A percentile compares a stretch with the other conserved stretches of the same genome.
Conservation (phyloP, 2,113 vertebrate genomes). For the Cynocephalus volans region DNA sequence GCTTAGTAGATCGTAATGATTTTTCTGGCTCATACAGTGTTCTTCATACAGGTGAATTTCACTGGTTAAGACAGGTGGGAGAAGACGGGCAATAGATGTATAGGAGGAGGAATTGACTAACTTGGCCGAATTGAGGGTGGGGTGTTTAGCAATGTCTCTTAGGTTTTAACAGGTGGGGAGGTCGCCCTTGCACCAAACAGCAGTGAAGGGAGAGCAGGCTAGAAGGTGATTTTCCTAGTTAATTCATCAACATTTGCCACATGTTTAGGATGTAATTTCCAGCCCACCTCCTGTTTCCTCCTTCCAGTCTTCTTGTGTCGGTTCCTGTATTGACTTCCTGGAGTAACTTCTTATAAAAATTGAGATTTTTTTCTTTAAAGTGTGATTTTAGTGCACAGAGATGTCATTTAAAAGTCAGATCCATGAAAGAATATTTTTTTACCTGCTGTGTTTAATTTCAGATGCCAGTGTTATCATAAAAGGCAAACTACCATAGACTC, state of each 20-base stretch:
- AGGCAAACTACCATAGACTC: constrained; percentile 40
- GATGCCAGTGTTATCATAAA: constrained; percentile 70
- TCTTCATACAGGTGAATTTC: neutral
- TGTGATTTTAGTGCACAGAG: constrained; percentile 42
- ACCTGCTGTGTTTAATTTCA: constrained; percentile 75
- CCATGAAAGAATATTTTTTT: constrained; percentile 66
- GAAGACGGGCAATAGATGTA: neutral
- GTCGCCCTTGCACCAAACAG: too few species aligned
- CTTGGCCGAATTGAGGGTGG: neutral
- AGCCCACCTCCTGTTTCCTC: neutral
- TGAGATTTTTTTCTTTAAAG: constrained; percentile 66
- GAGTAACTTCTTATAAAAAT: constrained; percentile 36
- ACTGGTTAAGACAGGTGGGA: neutral
- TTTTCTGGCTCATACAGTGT: neutral
- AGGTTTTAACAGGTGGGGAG: too few species aligned
- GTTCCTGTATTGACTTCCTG: constrained; percentile 78
- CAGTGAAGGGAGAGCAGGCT: neutral
- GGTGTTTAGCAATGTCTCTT: fast-evolving
- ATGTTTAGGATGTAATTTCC: neutral
- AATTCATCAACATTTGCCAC: neutral
- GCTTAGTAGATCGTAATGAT: neutral
- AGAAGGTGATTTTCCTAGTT: neutral
- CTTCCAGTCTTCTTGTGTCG: constrained; percentile 59
- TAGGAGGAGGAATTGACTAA: neutral
- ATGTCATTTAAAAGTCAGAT: constrained; percentile 72